Evolutionary conservation across 2,797 vertebrate species (phyloP).

Genomic region (Apodemus agrarius): DNA sequence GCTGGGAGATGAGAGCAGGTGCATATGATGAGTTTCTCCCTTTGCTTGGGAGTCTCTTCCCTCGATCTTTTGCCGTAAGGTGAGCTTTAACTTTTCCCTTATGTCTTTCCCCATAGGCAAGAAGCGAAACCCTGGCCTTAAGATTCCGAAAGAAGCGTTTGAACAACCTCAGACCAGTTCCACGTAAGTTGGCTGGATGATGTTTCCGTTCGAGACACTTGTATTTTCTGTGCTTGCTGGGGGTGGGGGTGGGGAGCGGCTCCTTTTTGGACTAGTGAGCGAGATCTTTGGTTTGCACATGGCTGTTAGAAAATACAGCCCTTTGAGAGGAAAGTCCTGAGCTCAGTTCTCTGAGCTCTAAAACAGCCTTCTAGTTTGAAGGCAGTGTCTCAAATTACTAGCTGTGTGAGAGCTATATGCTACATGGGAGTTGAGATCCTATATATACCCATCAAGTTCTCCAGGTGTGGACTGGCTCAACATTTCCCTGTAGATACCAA

Average conservation of each 20-base stretch:
- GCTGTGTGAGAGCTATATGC: background rate
- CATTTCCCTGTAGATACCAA: background rate
- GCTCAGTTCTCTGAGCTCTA: background rate
- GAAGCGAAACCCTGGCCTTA: conserved; percentile 93
- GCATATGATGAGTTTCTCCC: background rate
- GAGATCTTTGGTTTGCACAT: background rate
- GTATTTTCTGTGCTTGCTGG: background rate
- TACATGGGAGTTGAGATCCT: background rate
- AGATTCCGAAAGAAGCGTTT: conserved; percentile 95
- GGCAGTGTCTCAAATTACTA: background rate
- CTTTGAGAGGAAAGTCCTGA: background rate
- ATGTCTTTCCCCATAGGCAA: conserved; percentile 87
- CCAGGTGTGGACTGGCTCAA: background rate
- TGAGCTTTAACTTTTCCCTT: conserved; percentile 60
- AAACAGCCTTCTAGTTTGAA: background rate
- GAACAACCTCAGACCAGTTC: conserved; percentile 93
- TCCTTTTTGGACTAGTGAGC: background rate
- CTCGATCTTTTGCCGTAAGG: background rate
- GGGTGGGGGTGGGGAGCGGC: background rate
- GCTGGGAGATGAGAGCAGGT: rapidly evolving
- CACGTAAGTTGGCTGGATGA: conserved; percentile 89
- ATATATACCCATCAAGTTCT: background rate
- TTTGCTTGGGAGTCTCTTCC: background rate
- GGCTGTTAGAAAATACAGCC: background rate
- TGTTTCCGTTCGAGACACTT: background rate